Conservation (phyloP, 1,140 invertebrate species). For the Delia radicum region DNA sequence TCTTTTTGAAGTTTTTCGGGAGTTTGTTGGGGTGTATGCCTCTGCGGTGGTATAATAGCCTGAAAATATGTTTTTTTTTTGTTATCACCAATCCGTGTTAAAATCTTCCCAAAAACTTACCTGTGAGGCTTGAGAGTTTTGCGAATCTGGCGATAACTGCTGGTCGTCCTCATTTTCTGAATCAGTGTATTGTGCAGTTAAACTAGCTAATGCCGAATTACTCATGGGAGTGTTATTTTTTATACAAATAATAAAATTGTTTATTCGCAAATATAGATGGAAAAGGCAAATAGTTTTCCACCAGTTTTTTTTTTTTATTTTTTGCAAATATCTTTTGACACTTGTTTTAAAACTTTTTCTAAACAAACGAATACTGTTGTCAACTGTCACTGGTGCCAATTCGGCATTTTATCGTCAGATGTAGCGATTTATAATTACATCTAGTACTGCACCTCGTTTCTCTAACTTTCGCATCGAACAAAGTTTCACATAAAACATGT, state of each 20-base stretch:
- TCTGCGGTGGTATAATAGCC: slow-evolving; percentile 47
- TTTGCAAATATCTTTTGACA: too few species aligned
- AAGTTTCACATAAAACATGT: too few species aligned
- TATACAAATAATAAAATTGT: background rate
- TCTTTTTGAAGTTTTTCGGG: slow-evolving; percentile 35
- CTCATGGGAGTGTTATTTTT: slow-evolving; percentile 48
- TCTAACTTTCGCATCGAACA: too few species aligned
- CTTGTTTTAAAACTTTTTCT: too few species aligned
- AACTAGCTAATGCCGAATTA: slow-evolving; percentile 66
- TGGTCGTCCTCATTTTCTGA: slow-evolving; percentile 77
- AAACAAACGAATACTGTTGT: too few species aligned
- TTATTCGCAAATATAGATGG: too few species aligned
- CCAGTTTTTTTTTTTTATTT: too few species aligned
- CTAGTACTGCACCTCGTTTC: too few species aligned
- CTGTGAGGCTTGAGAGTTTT: slow-evolving; percentile 42
- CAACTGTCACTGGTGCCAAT: too few species aligned
- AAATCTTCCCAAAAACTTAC: background rate
- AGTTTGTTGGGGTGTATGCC: slow-evolving; percentile 30
- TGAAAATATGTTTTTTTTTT: slow-evolving; percentile 8
- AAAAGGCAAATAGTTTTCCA: too few species aligned
- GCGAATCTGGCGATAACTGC: slow-evolving; percentile 56
- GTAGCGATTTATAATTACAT: too few species aligned
- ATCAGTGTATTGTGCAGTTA: slow-evolving; percentile 81
- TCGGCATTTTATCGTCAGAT: too few species aligned
- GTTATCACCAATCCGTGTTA: background rate